Percentiles rank a stretch among this genome's conserved stretches.
phyloP scores from a whole-genome alignment of 2,113 vertebrate species.

The Calidris pygmaea region DNA sequence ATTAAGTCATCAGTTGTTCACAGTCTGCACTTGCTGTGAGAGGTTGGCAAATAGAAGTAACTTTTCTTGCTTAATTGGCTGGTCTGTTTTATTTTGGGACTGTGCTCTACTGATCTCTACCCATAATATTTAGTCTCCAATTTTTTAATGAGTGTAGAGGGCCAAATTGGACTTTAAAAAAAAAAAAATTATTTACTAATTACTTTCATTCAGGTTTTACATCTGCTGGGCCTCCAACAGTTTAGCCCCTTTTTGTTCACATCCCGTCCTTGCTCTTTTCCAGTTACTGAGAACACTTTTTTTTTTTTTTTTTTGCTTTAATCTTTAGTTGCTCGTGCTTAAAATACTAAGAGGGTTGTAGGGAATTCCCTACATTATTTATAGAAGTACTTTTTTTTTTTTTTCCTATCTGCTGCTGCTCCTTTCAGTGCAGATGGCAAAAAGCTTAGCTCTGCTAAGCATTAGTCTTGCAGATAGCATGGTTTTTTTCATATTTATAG shows the following conservation, averaged over 20 bases:
- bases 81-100: conserved; percentile 7
- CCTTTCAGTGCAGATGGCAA: background rate
- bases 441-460: background rate
- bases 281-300: background rate
- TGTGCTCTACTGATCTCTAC: background rate
- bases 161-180: background rate
- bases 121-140: conserved; percentile 16
- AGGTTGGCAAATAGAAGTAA: conserved; percentile 45
- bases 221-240: background rate
- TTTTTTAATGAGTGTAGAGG: background rate
- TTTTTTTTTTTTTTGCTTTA: background rate
- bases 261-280: background rate
- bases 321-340: background rate
- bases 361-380: conserved; percentile 23
- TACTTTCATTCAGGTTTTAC: background rate
- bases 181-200: background rate
- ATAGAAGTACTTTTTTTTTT: background rate
- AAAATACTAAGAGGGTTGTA: background rate
- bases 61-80: conserved; percentile 55
- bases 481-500: background rate
- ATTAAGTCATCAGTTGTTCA: conserved; percentile 57
- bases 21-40: conserved; percentile 31
- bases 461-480: background rate
- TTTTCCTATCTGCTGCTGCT: background rate
- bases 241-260: background rate